Evolutionary conservation across 2,113 vertebrate species (phyloP).

Genomic region (Trachemys scripta): DNA sequence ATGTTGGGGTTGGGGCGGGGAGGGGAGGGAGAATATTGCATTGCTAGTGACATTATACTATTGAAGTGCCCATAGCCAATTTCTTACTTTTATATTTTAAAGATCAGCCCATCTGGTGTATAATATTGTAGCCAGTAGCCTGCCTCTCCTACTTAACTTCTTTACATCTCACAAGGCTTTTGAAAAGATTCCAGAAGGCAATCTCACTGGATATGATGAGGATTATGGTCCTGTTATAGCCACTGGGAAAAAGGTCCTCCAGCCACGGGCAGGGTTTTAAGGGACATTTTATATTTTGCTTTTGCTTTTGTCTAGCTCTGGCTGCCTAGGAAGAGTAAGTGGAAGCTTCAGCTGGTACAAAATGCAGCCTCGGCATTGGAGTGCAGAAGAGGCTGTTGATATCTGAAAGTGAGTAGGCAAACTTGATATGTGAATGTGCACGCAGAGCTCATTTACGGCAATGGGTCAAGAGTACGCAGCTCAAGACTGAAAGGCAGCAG

Average conservation of each 20-base stretch:
- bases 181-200: not conserved
- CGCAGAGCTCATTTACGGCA: not conserved
- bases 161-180: not conserved
- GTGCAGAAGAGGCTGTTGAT: rapidly evolving
- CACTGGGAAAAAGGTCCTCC: not conserved
- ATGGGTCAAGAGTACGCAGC: not conserved
- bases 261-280: not conserved
- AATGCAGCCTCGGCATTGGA: not conserved
- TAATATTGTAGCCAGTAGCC: not conserved
- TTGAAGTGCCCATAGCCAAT: not conserved
- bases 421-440: not conserved
- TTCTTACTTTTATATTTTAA: not conserved
- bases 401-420: not conserved
- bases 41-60: not conserved
- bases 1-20: not conserved
- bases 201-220: not conserved
- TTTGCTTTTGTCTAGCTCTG: not conserved
- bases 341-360: not conserved
- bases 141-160: not conserved
- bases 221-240: not conserved
- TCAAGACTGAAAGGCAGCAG: not conserved
- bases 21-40: not conserved
- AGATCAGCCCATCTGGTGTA: not conserved
- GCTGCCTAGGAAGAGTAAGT: not conserved
- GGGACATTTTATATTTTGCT: not conserved